A percentile compares a stretch with the other conserved stretches of the same genome.
Evolutionary conservation across 2,113 vertebrate genomes (phyloP).

Genomic region (Suricata suricatta): DNA sequence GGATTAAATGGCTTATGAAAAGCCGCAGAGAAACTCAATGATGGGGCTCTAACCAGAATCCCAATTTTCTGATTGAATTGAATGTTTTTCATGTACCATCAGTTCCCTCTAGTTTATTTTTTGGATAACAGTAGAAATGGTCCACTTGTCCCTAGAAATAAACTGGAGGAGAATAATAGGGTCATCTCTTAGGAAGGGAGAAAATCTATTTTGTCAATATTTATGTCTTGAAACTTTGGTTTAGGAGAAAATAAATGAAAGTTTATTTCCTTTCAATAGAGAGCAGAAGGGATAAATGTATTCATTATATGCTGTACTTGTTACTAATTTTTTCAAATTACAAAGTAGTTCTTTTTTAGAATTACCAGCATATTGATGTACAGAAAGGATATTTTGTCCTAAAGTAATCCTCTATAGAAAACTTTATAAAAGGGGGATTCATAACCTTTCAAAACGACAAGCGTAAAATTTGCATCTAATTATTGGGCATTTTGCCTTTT

Average conservation of each 20-base stretch:
- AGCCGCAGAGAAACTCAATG: background rate
- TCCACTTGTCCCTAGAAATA: background rate
- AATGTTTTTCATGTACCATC: background rate
- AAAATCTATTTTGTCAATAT: background rate
- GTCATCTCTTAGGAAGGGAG: background rate
- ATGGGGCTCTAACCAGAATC: background rate
- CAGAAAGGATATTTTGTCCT: constrained; percentile 28
- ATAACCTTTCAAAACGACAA: constrained; percentile 64
- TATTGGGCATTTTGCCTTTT: constrained; percentile 57
- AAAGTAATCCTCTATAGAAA: constrained; percentile 53
- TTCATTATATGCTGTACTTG: background rate
- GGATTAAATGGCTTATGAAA: background rate
- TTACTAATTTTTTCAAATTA: constrained; percentile 58
- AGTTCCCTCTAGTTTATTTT: background rate
- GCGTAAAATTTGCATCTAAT: constrained; percentile 61
- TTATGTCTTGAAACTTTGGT: constrained; percentile 4
- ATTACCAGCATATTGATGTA: background rate
- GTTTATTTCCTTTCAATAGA: background rate
- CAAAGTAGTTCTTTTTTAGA: background rate
- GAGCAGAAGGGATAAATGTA: background rate
- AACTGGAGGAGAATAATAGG: background rate
- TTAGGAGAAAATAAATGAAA: background rate
- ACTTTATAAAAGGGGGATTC: constrained; percentile 36
- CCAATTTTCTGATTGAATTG: background rate
- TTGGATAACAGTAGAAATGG: background rate